These are phyloP conservation scores for Andrena cerasifolii DNA, from an alignment of 1,140 invertebrate genomes.

Conservation along the genomic window DNA sequence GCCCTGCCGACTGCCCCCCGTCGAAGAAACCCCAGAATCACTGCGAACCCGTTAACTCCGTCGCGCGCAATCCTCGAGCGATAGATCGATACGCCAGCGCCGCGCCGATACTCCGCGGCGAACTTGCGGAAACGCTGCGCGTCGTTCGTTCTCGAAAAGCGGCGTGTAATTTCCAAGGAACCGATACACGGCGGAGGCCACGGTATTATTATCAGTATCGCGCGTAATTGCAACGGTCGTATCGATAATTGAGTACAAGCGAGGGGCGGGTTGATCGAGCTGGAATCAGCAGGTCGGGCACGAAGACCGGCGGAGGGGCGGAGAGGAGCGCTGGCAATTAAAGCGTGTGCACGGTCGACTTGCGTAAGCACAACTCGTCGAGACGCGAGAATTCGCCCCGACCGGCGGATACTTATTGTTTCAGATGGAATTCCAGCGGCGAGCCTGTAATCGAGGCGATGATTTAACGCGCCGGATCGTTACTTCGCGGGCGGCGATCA, in stretches of 20 bases:
- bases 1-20: too few species aligned
- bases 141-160: conserved; percentile 51
- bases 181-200: conserved; percentile 38
- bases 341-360: conserved; percentile 25
- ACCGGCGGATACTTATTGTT: conserved; percentile 56
- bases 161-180: conserved; percentile 61
- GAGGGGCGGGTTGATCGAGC: conserved; percentile 64
- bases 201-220: conserved; percentile 58
- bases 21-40: too few species aligned
- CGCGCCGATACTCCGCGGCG: too few species aligned
- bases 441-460: conserved; percentile 47
- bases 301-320: neutral
- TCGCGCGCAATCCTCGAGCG: too few species aligned
- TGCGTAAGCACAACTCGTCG: conserved; percentile 26
- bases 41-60: too few species aligned
- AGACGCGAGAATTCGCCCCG: conserved; percentile 43
- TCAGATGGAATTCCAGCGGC: conserved; percentile 18
- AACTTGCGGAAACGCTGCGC: conserved; percentile 9
- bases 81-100: too few species aligned
- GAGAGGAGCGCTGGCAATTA: conserved; percentile 54
- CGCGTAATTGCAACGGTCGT: conserved; percentile 60
- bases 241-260: conserved; percentile 66
- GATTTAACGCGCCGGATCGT: conserved; percentile 52
- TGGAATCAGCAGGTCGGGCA: conserved; percentile 34
- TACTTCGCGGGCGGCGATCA: conserved; percentile 25